Conservation (phyloP, 1,140 invertebrate genomes). For the Pollicipes pollicipes region DNA sequence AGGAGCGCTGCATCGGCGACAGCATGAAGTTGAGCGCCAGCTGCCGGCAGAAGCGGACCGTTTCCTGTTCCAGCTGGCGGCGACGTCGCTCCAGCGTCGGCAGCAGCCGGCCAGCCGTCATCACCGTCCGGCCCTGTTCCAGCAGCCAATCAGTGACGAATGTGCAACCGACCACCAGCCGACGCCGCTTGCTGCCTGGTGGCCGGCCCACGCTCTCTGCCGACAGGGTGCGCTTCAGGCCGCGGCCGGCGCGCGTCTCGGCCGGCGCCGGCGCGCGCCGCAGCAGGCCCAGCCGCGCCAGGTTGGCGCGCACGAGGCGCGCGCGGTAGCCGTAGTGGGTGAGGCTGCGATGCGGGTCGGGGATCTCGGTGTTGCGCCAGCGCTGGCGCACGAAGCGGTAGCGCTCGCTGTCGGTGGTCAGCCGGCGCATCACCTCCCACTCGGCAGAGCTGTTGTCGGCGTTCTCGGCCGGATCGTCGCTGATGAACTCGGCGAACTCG, state of each 20-base stretch:
- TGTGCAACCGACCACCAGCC: not conserved
- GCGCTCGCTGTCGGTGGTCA: constrained; percentile 15
- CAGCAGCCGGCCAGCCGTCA: not conserved
- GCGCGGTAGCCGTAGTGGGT: constrained; percentile 9
- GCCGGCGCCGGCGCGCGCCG: not conserved
- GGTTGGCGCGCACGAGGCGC: not conserved
- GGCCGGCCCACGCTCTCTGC: not conserved
- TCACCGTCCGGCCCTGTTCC: not conserved
- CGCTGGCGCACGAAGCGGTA: constrained; percentile 13
- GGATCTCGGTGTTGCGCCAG: constrained; percentile 13
- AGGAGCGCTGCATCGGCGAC: not conserved
- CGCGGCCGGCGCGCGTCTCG: not conserved
- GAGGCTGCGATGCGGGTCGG: constrained; percentile 15
- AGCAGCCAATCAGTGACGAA: not conserved
- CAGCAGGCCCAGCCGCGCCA: not conserved
- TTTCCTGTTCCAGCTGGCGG: not conserved
- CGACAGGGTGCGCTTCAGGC: not conserved
- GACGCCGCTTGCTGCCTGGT: not conserved
- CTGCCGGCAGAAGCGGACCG: not conserved
- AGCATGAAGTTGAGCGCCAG: not conserved
- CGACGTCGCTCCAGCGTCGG: not conserved
- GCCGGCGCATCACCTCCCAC: constrained; percentile 13
- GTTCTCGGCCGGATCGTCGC: constrained; percentile 10
- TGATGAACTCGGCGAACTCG: constrained; percentile 6
- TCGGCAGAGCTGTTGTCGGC: constrained; percentile 14